phyloP scores from a whole-genome alignment of 2,797 vertebrate genomes.

The Denticeps clupeoides region DNA sequence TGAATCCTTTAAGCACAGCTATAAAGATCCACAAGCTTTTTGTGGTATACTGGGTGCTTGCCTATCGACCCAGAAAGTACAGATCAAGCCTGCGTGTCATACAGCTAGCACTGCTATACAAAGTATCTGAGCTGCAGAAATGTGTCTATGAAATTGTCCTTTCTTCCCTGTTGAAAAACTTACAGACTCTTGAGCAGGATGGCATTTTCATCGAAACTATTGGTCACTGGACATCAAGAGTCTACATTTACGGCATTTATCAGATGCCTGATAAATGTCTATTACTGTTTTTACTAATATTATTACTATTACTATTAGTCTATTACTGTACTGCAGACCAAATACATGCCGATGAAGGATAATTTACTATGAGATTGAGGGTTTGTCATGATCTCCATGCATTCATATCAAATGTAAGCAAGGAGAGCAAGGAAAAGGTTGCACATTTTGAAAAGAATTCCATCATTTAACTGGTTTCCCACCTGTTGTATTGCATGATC shows the following conservation, averaged over 20 bases:
- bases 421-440: slow-evolving; percentile 10
- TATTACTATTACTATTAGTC: no score
- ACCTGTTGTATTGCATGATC: slow-evolving; percentile 16
- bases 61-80: slow-evolving; percentile 16
- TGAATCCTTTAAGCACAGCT: slow-evolving; percentile 24
- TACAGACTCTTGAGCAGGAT: slow-evolving; percentile 6
- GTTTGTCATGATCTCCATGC: slow-evolving; percentile 9
- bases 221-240: no score
- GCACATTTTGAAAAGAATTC: slow-evolving; percentile 6
- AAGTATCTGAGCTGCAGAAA: no score
- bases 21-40: slow-evolving; percentile 18
- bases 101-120: no score
- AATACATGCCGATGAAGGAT: not conserved
- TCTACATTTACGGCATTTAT: no score
- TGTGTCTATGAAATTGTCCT: no score
- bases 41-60: slow-evolving; percentile 22
- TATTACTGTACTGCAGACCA: slow-evolving; percentile 4
- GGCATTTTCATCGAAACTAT: slow-evolving; percentile 9
- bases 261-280: no score
- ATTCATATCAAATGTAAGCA: no score
- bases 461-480: slow-evolving; percentile 16
- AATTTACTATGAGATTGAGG: slow-evolving; percentile 1
- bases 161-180: no score
- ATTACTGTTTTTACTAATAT: no score
- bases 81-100: slow-evolving; percentile 24